phyloP scores from a whole-genome alignment of 1,140 invertebrate genomes.

The Cardiocondyla obscurior region DNA sequence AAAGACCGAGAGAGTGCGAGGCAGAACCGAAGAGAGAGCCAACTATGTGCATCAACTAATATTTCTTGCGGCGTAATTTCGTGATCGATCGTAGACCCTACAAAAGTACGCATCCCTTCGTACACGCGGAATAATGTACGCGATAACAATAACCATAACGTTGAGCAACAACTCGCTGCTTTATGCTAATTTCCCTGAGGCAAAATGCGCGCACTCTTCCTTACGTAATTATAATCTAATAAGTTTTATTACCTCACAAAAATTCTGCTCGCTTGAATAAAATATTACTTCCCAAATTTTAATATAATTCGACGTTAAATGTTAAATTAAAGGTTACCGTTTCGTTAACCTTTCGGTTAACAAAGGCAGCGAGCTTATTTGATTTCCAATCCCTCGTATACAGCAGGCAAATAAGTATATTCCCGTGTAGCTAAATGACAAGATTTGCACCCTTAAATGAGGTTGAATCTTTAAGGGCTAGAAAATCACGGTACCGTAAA shows the following conservation, averaged over 20 bases:
- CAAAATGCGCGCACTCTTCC: neutral
- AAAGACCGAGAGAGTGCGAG: neutral
- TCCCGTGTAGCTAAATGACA: neutral
- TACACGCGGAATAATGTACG: neutral
- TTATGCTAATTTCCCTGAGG: constrained; percentile 23
- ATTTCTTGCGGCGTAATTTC: constrained; percentile 39
- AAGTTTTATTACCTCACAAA: constrained; percentile 5
- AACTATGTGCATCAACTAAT: constrained; percentile 7
- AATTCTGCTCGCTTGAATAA: neutral
- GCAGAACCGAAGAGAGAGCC: neutral
- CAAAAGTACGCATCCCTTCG: constrained; percentile 39
- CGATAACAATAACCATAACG: constrained; percentile 3
- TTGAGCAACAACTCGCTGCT: neutral
- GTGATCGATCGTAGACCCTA: constrained; percentile 41
- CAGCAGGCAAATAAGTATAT: constrained; percentile 3
- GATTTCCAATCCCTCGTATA: constrained; percentile 5
- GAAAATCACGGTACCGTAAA: neutral
- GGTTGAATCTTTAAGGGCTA: neutral
- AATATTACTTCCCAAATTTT: neutral
- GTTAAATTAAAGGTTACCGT: too few relatives aligned
- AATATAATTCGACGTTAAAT: neutral
- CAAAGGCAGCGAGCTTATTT: constrained; percentile 29
- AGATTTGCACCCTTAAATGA: neutral
- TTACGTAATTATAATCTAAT: constrained; percentile 1
- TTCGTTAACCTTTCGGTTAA: too few relatives aligned